phyloP scores from a whole-genome alignment of 2,797 vertebrate genomes.

The Danio jaintianensis region DNA sequence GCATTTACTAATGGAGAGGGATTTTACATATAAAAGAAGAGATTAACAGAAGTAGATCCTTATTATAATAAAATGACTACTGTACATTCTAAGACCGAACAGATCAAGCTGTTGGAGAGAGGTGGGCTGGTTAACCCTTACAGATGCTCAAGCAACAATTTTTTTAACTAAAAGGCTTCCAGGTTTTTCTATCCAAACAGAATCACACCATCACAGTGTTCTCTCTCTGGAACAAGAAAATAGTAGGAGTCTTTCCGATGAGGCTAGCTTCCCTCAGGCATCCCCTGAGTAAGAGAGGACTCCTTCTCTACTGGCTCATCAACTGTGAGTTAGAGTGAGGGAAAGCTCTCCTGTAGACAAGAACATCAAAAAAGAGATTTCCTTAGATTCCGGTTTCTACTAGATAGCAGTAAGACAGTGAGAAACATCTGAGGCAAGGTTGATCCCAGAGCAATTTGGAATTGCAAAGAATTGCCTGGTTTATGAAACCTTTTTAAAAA shows the following conservation, averaged over 20 bases:
- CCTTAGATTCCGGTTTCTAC: not conserved
- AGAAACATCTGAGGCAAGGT: too few species aligned
- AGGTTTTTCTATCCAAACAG: not conserved
- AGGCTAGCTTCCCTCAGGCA: slow-evolving; percentile 37
- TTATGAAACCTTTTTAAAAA: not conserved
- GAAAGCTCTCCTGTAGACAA: not conserved
- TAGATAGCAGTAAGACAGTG: not conserved
- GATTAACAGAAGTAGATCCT: slow-evolving; percentile 13
- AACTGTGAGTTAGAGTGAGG: slow-evolving; percentile 77
- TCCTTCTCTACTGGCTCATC: slow-evolving; percentile 77
- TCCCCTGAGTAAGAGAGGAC: slow-evolving; percentile 65
- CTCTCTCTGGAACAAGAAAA: not conserved
- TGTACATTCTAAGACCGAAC: slow-evolving; percentile 8
- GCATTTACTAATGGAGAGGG: not conserved
- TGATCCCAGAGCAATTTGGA: too few species aligned
- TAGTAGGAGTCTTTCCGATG: not conserved
- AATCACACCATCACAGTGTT: not conserved
- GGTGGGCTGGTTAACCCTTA: not conserved
- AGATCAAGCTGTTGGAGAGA: slow-evolving; percentile 48
- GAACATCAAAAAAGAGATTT: not conserved
- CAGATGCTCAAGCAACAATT: not conserved
- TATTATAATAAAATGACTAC: slow-evolving; percentile 28
- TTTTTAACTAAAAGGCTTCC: not conserved
- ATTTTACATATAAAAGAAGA: slow-evolving; percentile 9
- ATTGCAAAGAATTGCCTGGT: not conserved